Evolutionary conservation across 2,888 invertebrate genomes (phyloP), one percentile per base, ranked within the genome.

Genomic region (Megamerina dolium): DNA sequence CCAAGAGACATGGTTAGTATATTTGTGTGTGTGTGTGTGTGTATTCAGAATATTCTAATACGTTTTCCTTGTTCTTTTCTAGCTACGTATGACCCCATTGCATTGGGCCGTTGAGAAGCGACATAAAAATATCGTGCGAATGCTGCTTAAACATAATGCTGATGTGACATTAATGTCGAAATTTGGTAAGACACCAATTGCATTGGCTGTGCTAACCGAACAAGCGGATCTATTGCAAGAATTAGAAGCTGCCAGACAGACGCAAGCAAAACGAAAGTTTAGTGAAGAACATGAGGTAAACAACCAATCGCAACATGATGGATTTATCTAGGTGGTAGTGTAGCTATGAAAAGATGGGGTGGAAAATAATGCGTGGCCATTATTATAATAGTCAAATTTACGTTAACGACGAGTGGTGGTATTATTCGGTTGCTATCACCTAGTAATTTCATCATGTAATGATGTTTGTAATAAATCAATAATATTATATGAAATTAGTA

Each of bases 21-120:
- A 13, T 9, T 31, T 14, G n/a, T 23, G 16, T 10, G 6, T 34
- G 27, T 26, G 10, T 32, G 17, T 6, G 21, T 31, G 5, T 8
- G 36, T 18, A 16, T 12, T 14, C 10, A 14, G 2, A 39, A 27
- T 18, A 36, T 23, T 26, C 29, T 35, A 23, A 43, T 12, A n/a
- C 27, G 2, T 36, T 3, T 20, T 1, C 29, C 14, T 18, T 31
- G 16, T 32, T 30, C 14, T 18, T 33, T 18, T 18, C 34, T 60
- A 88, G 87, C 71, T 89, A 14, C 79, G 80, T 59, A 89, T 89
- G 93, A 93, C 93, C 31, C 90, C 94, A 29, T 75, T 95, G 44
- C 94, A 95, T 74, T 94, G 94, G 94, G 92, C 94, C 5, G 86
- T 86, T 31, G 87, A 89, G 72, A 82, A 85, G 58, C 83, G 84